These are phyloP conservation scores for Sapajus apella DNA, from an alignment of 2,113 vertebrate genomes.

Conservation along the genomic window DNA sequence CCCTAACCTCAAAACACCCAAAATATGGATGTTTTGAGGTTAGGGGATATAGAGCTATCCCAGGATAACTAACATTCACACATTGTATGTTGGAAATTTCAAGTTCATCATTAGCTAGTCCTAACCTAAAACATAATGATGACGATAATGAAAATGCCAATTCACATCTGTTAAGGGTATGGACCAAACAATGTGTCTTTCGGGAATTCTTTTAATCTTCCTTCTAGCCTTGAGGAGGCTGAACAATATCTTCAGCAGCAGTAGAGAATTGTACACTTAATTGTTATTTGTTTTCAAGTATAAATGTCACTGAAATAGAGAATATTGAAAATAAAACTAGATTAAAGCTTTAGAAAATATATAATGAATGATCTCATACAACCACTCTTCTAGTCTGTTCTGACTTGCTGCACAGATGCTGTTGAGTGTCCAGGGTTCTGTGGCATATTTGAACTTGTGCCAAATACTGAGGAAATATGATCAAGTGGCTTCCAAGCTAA, in stretches of 20 bases:
- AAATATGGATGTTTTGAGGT: not conserved
- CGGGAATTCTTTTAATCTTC: not conserved
- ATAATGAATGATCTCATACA: not conserved
- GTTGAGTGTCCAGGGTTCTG: not conserved
- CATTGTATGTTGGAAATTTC: not conserved
- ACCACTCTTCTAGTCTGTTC: not conserved
- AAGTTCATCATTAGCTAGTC: not conserved
- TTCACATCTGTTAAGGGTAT: not conserved
- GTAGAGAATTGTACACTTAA: not conserved
- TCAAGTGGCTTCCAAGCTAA: constrained; percentile 8
- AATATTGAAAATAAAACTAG: not conserved
- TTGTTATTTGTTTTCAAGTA: not conserved
- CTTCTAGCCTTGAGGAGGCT: not conserved
- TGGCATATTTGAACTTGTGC: constrained; percentile 29
- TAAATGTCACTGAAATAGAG: not conserved
- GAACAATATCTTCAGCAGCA: not conserved
- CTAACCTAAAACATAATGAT: not conserved
- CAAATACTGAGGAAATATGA: constrained; percentile 14
- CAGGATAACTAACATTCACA: not conserved
- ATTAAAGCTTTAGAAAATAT: not conserved
- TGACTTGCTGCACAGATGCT: constrained; percentile 32
- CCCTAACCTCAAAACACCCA: too few relatives aligned
- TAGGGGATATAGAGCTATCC: not conserved
- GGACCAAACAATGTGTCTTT: not conserved
- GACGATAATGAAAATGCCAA: not conserved